phyloP scores from a whole-genome alignment of 2,113 vertebrate species.

The Pituophis catenifer region DNA sequence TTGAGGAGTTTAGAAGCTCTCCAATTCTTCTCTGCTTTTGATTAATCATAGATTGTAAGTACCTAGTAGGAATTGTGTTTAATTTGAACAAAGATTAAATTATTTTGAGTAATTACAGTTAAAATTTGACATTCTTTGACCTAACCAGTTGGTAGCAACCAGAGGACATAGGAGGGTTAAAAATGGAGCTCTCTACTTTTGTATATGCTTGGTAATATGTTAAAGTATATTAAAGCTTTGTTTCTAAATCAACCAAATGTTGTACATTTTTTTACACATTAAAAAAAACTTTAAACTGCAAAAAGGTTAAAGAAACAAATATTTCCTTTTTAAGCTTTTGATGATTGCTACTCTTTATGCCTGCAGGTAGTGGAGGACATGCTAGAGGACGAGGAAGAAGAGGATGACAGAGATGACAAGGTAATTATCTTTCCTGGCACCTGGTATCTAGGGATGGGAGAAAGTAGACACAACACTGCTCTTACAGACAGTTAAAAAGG shows the following conservation, averaged over 20 bases:
- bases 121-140: not conserved
- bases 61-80: not conserved
- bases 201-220: not conserved
- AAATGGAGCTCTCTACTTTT: not conserved
- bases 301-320: constrained; percentile 67
- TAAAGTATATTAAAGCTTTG: constrained; percentile 22
- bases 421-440: constrained; percentile 90
- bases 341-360: constrained; percentile 74
- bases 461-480: constrained; percentile 81
- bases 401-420: constrained; percentile 99
- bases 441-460: constrained; percentile 74
- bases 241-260: constrained; percentile 46
- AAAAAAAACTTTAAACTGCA: constrained; percentile 66
- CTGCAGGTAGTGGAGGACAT: constrained; percentile 96
- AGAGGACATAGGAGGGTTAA: not conserved
- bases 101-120: not conserved
- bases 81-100: not conserved
- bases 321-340: constrained; percentile 65
- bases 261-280: constrained; percentile 54
- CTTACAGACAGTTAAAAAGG: constrained; percentile 81
- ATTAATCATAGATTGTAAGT: not conserved
- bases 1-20: not conserved
- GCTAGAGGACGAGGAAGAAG: constrained; percentile 96
- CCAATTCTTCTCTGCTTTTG: not conserved
- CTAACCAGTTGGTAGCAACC: not conserved